Evolutionary conservation across 1,140 invertebrate genomes (phyloP), one percentile per base, ranked within the genome.

Genomic region (Ceratina japonica): DNA sequence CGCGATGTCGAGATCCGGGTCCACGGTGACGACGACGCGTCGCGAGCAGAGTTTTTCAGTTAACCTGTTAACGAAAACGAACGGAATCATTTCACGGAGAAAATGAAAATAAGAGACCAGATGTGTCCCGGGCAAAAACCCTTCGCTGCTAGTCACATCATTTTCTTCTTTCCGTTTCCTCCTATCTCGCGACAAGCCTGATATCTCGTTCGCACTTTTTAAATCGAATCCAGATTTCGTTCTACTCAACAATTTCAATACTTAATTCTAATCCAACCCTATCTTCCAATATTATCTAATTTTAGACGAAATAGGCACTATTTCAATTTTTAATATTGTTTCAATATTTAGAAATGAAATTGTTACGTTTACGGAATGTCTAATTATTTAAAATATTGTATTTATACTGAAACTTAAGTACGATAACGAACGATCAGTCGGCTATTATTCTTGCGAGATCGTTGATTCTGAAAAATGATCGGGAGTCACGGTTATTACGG

Each of bases 91-190:
- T 84, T 84, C 72, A 69, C 24, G 37, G 83, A 75, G 81, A 84
- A 84, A 84, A 84, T 84, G 82, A 84, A 84, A 84, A 84, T 84
- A 84, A 83, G 82, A 80, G 81, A 84, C 63, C 83, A 84, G 83
- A 84, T 84, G 83, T 83, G 83, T 76, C 83, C 77, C 81, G 3
- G 68, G 51, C 77, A 80, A 84, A 84, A 84, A 76, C 77, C 80
- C 63, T 51, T 27, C 49, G 64, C 81, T 76, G 83, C 83, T 83
- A 83, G 83, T 84, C 83, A 84, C 83, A 72, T 76, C 83, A 73
- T 84, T 83, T 80, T 76, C 83, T 80, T 83, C 70, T 80, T 76
- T 71, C 22, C 56, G 49, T 20, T 59, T 31, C 58, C 61, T 27
- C 58, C 52, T 31, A n/a, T 13, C 52, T 63, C 62, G 44, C 54